Evolutionary conservation across 2,888 invertebrate species (phyloP).

Genomic region (Synanthedon tipuliformis): DNA sequence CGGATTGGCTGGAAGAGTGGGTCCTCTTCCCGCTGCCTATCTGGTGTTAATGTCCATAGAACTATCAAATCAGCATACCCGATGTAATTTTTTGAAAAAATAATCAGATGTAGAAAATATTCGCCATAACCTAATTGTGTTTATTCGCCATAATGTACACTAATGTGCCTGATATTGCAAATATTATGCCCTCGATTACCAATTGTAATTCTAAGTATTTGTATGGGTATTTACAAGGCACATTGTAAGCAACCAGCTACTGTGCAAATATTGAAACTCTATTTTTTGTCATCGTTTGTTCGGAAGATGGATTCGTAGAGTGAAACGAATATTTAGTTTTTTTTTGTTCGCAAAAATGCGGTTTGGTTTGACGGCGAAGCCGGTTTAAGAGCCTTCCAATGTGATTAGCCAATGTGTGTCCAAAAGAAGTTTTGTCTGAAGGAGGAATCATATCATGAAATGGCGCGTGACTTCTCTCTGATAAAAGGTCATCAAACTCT

Average conservation of each 20-base stretch:
- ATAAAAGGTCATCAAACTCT: not conserved
- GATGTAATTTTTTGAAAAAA: too few species aligned
- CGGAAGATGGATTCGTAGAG: conserved; percentile 6
- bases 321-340: conserved; percentile 11
- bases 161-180: too few species aligned
- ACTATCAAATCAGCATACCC: too few species aligned
- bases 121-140: too few species aligned
- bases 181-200: too few species aligned
- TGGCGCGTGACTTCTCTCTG: not conserved
- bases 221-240: not conserved
- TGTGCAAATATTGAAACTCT: conserved; percentile 21
- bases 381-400: conserved; percentile 14
- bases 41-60: too few species aligned
- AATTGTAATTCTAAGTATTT: not conserved
- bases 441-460: not conserved
- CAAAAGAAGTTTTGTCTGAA: conserved; percentile 3
- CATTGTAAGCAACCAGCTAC: conserved; percentile 11
- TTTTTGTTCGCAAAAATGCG: conserved; percentile 39
- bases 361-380: conserved; percentile 23
- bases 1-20: too few species aligned
- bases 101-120: too few species aligned
- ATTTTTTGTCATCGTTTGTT: conserved; percentile 12
- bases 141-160: too few species aligned
- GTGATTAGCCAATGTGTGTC: conserved; percentile 5
- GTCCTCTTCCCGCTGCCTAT: too few species aligned